A percentile compares a stretch with the other conserved stretches of the same genome.
Evolutionary conservation across 1,140 invertebrate genomes (phyloP).

Genomic region (Procambarus clarkii): DNA sequence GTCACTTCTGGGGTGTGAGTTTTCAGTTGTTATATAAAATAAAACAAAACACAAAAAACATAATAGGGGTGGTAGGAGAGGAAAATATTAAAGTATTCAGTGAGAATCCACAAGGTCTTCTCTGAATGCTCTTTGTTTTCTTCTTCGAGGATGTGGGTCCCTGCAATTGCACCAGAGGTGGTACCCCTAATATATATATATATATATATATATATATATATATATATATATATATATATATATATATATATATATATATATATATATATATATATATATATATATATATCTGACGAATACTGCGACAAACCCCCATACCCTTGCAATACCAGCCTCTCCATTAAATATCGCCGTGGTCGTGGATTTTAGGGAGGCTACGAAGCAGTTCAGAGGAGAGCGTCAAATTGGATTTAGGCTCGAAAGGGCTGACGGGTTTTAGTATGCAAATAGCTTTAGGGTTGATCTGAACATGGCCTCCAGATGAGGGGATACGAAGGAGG

Average conservation of each 20-base stretch:
- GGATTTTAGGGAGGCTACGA: background rate
- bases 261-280: slow-evolving; percentile 6
- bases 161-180: no score
- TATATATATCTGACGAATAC: background rate
- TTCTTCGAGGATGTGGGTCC: no score
- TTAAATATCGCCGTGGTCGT: background rate
- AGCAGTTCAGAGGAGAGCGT: background rate
- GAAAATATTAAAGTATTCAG: no score
- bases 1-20: no score
- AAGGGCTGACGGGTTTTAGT: background rate
- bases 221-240: slow-evolving; percentile 9
- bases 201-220: background rate
- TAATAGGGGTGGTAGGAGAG: no score
- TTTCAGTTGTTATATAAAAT: no score
- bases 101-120: no score
- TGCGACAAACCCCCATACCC: no score
- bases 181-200: background rate
- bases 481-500: no score
- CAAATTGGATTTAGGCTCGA: background rate
- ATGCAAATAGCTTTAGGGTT: background rate
- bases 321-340: background rate
- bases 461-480: background rate
- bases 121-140: no score
- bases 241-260: slow-evolving; percentile 6
- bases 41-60: no score